Conservation (phyloP, 2,888 invertebrate species). For the Epistrophe grossulariae region DNA sequence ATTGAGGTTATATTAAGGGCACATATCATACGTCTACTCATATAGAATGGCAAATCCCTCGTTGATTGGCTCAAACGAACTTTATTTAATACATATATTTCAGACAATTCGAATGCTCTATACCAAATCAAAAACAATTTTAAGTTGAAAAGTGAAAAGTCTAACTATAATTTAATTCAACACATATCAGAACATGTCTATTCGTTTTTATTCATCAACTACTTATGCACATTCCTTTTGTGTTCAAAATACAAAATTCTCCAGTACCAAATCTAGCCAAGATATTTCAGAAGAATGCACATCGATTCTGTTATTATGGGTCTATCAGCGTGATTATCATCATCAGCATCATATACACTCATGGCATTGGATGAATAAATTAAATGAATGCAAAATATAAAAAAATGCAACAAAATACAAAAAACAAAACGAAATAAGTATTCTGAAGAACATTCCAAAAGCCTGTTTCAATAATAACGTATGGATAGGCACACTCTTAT, state of each 20-base stretch:
- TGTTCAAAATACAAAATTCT: not conserved
- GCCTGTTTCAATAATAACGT: constrained; percentile 18
- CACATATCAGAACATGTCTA: too few species aligned
- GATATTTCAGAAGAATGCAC: constrained; percentile 9
- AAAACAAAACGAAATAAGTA: constrained; percentile 3
- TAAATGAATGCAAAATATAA: constrained; percentile 16
- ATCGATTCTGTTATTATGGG: not conserved
- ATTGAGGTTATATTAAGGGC: too few species aligned
- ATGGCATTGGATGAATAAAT: constrained; percentile 14
- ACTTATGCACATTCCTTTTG: too few species aligned
- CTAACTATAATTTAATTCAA: too few species aligned
- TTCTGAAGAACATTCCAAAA: constrained; percentile 41
- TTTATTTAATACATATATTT: too few species aligned
- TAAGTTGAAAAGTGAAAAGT: too few species aligned
- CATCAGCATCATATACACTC: not conserved
- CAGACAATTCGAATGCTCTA: too few species aligned
- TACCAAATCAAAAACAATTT: too few species aligned
- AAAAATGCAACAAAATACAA: not conserved
- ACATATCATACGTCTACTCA: too few species aligned
- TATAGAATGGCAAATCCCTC: too few species aligned
- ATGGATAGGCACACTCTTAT: constrained; percentile 34
- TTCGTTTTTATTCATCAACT: too few species aligned
- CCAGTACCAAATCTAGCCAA: not conserved
- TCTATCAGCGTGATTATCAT: constrained; percentile 2
- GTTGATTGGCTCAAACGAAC: too few species aligned